Percentiles rank a stretch among this genome's conserved stretches.
Conservation (phyloP, 2,797 vertebrate genomes). For the Girardinus metallicus region DNA sequence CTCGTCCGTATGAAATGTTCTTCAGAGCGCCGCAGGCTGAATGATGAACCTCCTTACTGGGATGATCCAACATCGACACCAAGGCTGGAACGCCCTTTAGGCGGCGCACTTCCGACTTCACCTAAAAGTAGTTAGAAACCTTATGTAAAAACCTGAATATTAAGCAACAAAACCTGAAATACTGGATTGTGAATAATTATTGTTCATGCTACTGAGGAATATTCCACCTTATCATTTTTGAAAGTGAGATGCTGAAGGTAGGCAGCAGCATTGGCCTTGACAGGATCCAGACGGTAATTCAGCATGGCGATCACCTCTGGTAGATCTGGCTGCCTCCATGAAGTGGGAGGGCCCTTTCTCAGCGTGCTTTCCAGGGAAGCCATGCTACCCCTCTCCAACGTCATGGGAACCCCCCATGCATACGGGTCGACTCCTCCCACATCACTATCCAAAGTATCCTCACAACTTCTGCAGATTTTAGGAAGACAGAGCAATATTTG, state of each 20-base stretch:
- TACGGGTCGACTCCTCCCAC: constrained; percentile 84
- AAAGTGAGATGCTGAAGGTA: constrained; percentile 97
- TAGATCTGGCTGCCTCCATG: constrained; percentile 95
- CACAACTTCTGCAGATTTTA: constrained; percentile 86
- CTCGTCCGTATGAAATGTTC: constrained; percentile 95
- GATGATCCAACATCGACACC: constrained; percentile 93
- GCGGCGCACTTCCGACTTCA: constrained; percentile 83
- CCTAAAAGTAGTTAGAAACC: constrained; percentile 54
- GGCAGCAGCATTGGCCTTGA: constrained; percentile 94
- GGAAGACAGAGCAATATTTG: not conserved
- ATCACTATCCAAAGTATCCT: constrained; percentile 92
- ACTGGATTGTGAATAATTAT: not conserved
- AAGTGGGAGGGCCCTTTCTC: constrained; percentile 84
- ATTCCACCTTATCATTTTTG: constrained; percentile 91
- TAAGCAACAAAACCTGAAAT: not conserved
- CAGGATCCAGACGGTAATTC: constrained; percentile 92
- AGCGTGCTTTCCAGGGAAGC: constrained; percentile 95
- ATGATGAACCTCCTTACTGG: constrained; percentile 94
- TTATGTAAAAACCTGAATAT: not conserved
- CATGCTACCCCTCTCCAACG: constrained; percentile 92
- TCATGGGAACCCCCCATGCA: constrained; percentile 88
- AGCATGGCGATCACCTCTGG: constrained; percentile 97
- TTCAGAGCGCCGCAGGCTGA: constrained; percentile 95
- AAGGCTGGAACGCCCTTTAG: constrained; percentile 93
- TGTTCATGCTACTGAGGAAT: not conserved